These are phyloP conservation scores for Hippolais icterina DNA, from an alignment of 2,113 vertebrate genomes.

Conservation along the genomic window DNA sequence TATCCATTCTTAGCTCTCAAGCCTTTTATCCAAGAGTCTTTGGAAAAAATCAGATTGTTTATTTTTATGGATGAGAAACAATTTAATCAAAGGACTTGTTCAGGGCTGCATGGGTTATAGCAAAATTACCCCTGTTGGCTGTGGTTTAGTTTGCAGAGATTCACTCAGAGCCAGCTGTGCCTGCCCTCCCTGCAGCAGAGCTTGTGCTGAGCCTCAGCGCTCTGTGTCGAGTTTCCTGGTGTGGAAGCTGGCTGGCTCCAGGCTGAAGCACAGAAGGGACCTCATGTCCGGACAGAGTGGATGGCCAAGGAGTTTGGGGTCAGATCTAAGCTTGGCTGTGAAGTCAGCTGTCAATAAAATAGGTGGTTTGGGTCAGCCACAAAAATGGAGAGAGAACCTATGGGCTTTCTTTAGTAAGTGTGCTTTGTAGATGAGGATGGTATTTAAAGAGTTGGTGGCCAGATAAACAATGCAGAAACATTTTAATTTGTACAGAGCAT, in stretches of 20 bases:
- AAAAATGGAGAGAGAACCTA: background rate
- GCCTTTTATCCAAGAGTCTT: background rate
- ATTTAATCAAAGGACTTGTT: background rate
- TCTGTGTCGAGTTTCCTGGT: accelerated
- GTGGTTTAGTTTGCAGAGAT: background rate
- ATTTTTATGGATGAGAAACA: background rate
- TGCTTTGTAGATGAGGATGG: background rate
- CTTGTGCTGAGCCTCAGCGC: accelerated
- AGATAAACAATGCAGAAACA: background rate
- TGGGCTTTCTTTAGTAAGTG: background rate
- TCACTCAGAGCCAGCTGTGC: background rate
- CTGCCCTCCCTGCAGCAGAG: background rate
- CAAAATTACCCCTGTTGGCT: background rate
- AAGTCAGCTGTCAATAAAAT: background rate
- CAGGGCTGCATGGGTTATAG: background rate
- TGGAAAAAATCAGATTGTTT: background rate
- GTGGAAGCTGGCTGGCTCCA: background rate
- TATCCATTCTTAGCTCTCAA: background rate
- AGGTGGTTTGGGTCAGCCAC: background rate
- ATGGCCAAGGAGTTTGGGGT: background rate
- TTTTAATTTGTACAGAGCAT: background rate
- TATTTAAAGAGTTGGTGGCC: background rate
- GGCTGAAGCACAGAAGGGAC: background rate
- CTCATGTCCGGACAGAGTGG: accelerated
- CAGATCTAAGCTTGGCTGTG: background rate